Base-by-base conservation (phyloP, 2,113 vertebrate species). In the Choloepus hoffmanni region DNA sequence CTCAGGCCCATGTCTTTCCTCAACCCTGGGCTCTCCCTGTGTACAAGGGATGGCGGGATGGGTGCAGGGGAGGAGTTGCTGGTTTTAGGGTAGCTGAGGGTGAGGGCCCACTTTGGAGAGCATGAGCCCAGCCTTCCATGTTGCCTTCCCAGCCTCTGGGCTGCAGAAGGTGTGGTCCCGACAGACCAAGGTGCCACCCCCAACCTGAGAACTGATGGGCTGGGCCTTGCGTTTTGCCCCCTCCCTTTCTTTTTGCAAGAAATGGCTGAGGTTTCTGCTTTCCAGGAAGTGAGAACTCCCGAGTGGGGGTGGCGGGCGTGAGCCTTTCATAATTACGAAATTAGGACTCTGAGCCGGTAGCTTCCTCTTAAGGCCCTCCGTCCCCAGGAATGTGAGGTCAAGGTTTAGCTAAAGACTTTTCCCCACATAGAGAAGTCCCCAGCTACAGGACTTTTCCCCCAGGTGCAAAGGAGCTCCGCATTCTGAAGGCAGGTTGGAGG, bases 181-280 rank as follows among this genome's bases (percentile, higher is more conserved):
- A 84, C 36, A 73, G 50, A 0, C n/a, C 45, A 21, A 68, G 33
- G 5, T 55, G 30, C 74, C n/a, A 5, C 62, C 36, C n/a, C 21
- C 28, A 3, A 16, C 48, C 60, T 79, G 7, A 53, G 28, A 81
- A n/a, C 70, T 8, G 0, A 19, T 0, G 7, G 40, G 40, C 23
- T 3, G 50, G 45, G 33, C 60, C 24, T 24, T 1, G 45, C 2
- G 15, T 7, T 1, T 4, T 45, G 65, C 16, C 45, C 15, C 68
- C n/a, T 4, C 24, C 70, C 53, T n/a, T 30, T 65, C 67, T 3
- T 36, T 40, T 62, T 91, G 65, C 92, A 81, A 96, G 94, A 97
- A 97, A 92, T 95, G 89, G 53, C 92, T 28, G 21, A 88, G 70
- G 62, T 50, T 60, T 85, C 43, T 58, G 72, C 62, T 94, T 97